phyloP scores from a whole-genome alignment of 2,797 vertebrate species.

The Macropodus opercularis region DNA sequence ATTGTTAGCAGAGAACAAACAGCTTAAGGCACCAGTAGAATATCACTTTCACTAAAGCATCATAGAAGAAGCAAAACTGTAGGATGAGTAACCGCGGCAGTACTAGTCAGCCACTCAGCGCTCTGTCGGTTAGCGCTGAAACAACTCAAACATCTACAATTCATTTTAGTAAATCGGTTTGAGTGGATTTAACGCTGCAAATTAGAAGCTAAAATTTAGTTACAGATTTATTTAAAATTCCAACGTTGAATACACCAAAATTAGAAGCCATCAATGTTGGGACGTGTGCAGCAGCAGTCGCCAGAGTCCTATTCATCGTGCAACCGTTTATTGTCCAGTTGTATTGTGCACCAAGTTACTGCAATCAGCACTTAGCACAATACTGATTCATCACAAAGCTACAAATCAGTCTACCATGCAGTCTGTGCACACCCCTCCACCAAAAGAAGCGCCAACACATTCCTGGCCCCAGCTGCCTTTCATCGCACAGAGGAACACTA shows the following conservation, averaged over 20 bases:
- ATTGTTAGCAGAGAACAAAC: too few relatives aligned
- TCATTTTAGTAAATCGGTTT: too few relatives aligned
- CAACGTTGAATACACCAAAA: too few relatives aligned
- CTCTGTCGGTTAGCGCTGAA: too few relatives aligned
- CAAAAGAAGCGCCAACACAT: constrained; percentile 63
- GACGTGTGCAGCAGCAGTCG: constrained; percentile 42
- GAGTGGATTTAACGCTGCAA: constrained; percentile 1
- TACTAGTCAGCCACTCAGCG: too few relatives aligned
- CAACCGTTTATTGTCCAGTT: constrained; percentile 65
- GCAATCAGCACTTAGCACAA: constrained; percentile 77
- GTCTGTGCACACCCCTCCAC: constrained; percentile 57
- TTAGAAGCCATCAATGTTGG: constrained; percentile 19
- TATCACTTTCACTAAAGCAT: too few relatives aligned
- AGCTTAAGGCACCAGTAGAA: too few relatives aligned
- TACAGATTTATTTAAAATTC: too few relatives aligned
- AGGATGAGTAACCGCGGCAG: too few relatives aligned
- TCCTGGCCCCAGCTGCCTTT: constrained; percentile 53
- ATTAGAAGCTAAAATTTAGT: not conserved
- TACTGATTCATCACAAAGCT: constrained; percentile 78
- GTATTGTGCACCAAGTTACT: constrained; percentile 69
- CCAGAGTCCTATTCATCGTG: constrained; percentile 47
- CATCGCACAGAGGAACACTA: constrained; percentile 34
- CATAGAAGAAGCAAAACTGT: too few relatives aligned
- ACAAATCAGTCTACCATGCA: constrained; percentile 75
- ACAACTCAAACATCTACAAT: too few relatives aligned